phyloP scores from a whole-genome alignment of 2,113 vertebrate species.

The Lampris megalopsis region DNA sequence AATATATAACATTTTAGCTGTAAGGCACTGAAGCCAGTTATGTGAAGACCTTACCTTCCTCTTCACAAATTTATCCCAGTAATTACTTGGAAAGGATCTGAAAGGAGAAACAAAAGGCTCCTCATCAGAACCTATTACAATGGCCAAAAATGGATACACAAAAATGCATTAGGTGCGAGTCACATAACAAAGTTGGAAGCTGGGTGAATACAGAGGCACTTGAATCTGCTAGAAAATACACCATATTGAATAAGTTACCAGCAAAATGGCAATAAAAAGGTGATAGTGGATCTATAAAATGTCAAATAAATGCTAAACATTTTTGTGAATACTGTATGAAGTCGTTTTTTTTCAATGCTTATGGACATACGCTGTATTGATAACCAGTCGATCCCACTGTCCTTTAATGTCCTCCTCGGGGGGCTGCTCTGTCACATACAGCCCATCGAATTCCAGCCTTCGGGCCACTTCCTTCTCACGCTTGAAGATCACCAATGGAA shows the following conservation, averaged over 20 bases:
- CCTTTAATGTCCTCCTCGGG: conserved; percentile 97
- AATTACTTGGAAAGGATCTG: conserved; percentile 97
- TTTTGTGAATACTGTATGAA: not conserved
- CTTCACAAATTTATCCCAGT: conserved; percentile 99
- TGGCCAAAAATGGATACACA: not conserved
- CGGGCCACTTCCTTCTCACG: conserved; percentile 96
- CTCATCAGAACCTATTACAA: not conserved
- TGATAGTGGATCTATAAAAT: too few species aligned
- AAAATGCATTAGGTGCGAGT: not conserved
- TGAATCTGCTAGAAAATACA: too few species aligned
- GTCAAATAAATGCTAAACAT: too few species aligned
- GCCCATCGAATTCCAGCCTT: conserved; percentile 93
- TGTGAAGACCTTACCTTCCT: conserved; percentile 78
- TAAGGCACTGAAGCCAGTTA: conserved; percentile 1
- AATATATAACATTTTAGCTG: not conserved
- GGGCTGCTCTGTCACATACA: conserved; percentile 94
- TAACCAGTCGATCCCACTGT: conserved; percentile 95
- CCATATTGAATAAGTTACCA: too few species aligned
- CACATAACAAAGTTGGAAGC: too few species aligned
- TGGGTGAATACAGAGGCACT: too few species aligned
- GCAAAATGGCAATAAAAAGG: too few species aligned
- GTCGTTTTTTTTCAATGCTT: not conserved
- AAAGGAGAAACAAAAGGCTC: conserved; percentile 60
- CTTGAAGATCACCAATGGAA: conserved; percentile 96
- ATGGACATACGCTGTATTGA: conserved; percentile 91